Conservation (phyloP, 2,888 invertebrate genomes). For the Heliconius hortense region DNA sequence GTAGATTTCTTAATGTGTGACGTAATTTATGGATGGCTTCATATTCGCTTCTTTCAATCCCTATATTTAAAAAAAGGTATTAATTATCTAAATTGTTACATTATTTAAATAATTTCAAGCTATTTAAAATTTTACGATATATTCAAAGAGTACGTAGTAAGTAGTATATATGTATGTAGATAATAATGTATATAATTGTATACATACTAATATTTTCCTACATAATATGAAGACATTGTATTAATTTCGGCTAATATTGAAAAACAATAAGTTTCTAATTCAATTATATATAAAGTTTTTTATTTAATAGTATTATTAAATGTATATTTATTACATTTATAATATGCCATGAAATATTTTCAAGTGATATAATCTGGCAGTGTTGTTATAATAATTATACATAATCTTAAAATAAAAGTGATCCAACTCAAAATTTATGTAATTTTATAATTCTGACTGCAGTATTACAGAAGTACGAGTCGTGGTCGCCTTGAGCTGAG, state of each 20-base stretch:
- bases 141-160: no score
- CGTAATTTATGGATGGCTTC: no score
- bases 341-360: constrained; percentile 1
- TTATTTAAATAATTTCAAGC: no score
- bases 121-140: no score
- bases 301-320: no score
- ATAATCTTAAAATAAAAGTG: not conserved
- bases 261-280: not conserved
- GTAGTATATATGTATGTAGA: not conserved
- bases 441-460: no score
- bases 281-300: not conserved
- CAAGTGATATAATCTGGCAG: constrained; percentile 15
- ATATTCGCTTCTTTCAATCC: no score
- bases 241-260: not conserved
- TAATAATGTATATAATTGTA: not conserved
- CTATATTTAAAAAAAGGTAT: no score
- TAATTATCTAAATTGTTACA: no score
- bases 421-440: not conserved
- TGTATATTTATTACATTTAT: not conserved
- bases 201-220: not conserved
- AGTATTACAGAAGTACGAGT: no score
- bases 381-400: constrained; percentile 3
- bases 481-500: no score
- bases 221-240: not conserved
- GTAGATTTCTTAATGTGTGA: no score